Evolutionary conservation across 2,113 vertebrate genomes (phyloP).

Genomic region (Cololabis saira): DNA sequence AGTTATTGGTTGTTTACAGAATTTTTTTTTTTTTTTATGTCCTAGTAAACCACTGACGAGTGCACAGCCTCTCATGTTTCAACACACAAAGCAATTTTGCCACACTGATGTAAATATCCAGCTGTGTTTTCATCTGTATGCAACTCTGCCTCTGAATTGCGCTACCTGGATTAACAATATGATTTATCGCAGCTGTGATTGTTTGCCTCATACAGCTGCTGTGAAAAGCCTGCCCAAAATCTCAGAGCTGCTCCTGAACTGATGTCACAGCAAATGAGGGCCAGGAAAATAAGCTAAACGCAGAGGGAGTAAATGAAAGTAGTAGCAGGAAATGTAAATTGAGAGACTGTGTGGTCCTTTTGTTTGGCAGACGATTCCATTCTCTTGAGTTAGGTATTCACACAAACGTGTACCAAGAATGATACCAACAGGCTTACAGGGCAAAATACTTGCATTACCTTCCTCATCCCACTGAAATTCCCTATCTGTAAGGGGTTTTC

Average conservation of each 20-base stretch:
- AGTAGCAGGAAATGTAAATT: not conserved
- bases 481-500: conserved; percentile 14
- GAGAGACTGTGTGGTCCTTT: not conserved
- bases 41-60: conserved; percentile 13
- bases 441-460: conserved; percentile 31
- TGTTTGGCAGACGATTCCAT: not conserved
- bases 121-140: conserved; percentile 51
- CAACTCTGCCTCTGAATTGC: conserved; percentile 25
- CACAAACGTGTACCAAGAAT: not conserved
- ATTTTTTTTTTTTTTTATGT: conserved; percentile 14
- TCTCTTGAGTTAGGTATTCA: not conserved
- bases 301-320: not conserved
- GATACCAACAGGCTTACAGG: conserved; percentile 22
- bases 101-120: conserved; percentile 32
- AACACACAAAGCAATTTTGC: conserved; percentile 36
- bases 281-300: not conserved
- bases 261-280: no score
- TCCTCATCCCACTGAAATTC: not conserved
- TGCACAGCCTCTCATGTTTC: not conserved
- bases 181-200: conserved; percentile 52
- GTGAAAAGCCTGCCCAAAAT: conserved; percentile 24
- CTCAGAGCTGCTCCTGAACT: conserved; percentile 10
- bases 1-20: no score
- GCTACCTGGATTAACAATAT: conserved; percentile 31
- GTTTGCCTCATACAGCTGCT: conserved; percentile 36